Evolutionary conservation across 2,113 vertebrate genomes (phyloP), one percentile per base, ranked within the genome.

Genomic region (Vanacampus margaritifer): DNA sequence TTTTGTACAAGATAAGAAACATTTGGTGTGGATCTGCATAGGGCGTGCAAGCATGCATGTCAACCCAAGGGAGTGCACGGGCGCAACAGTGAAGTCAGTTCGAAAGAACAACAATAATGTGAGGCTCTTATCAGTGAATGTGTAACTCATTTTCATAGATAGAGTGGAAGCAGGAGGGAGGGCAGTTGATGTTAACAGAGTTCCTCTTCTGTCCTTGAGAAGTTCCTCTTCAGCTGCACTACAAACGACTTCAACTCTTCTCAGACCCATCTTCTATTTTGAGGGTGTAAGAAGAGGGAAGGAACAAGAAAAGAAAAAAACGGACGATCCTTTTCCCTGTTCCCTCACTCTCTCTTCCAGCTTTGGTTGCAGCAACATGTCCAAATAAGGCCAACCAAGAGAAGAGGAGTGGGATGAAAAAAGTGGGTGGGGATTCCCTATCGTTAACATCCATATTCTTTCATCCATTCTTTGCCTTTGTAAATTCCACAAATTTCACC

Each of bases 301-400:
- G 69, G 73, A 54, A 79, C 74, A 66, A 70, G 74, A 57, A 79
- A 76, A 66, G 69, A 83, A 84, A 68, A n/a, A 84, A 79, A 80
- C 68, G 65, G 79, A 89, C 75, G 81, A 88, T 90, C 84, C 83
- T 78, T n/a, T 72, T 59, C 77, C 69, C 71, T 72, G 60, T 72
- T 74, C 48, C 28, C 58, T 68, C 53, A 72, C 61, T 78, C 75
- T 68, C 65, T 75, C 65, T 68, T 84, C 66, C 82, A 72, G 82
- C 78, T 69, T 56, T 73, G 68, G 86, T 74, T 23, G 82, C 90
- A 64, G 81, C 71, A 58, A 90, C 78, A 87, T 92, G 86, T 94
- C 96, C 96, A 96, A 95, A 98, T 92, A 98, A 94, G 96, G 92
- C 91, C 86, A 73, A 91, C 64, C 86, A 68, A 71, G 74, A 80